phyloP scores from a whole-genome alignment of 2,888 invertebrate genomes.

The Ophonus ardosiacus region DNA sequence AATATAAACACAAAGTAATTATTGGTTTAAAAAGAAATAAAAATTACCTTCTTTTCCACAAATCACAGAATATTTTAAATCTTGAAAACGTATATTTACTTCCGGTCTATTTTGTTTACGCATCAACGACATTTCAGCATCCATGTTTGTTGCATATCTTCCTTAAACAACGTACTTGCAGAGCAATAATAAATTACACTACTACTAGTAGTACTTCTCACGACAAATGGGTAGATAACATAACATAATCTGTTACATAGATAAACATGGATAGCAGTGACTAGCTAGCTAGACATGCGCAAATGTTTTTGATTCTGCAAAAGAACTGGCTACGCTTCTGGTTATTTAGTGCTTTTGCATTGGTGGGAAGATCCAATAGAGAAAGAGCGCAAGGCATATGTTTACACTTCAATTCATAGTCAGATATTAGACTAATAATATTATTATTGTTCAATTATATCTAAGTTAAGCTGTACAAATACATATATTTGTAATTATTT shows the following conservation, averaged over 20 bases:
- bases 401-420: not conserved
- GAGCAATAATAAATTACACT: too few relatives aligned
- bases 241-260: too few relatives aligned
- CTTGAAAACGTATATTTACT: constrained; percentile 3
- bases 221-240: not conserved
- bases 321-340: not conserved
- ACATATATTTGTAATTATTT: not conserved
- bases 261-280: not conserved
- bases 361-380: not conserved
- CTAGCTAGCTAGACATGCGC: not conserved
- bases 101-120: not conserved
- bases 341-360: not conserved
- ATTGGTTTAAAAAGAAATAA: not conserved
- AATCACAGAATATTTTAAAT: constrained; percentile 17
- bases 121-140: not conserved
- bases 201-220: too few relatives aligned
- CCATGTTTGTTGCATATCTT: not conserved
- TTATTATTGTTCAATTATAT: not conserved
- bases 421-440: not conserved
- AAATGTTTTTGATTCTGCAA: not conserved
- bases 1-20: not conserved
- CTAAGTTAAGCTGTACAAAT: not conserved
- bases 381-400: not conserved
- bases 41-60: constrained; percentile 23
- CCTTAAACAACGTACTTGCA: not conserved